A percentile compares a stretch with the other conserved stretches of the same genome.
These are phyloP conservation scores for Equus przewalskii DNA, from an alignment of 2,113 vertebrate species.

Conservation along the genomic window DNA sequence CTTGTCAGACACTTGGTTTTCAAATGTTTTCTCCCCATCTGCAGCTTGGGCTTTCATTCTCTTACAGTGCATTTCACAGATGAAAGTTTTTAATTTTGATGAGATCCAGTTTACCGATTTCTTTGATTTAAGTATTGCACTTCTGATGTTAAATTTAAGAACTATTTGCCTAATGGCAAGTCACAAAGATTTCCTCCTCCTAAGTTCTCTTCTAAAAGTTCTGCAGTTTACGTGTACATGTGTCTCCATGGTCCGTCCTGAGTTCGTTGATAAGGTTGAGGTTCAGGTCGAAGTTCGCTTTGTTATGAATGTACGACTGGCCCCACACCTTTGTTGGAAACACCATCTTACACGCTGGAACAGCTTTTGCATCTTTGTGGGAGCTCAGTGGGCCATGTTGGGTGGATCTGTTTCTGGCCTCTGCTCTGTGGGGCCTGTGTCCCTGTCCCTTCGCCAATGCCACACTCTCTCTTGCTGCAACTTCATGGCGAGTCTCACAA, in stretches of 20 bases:
- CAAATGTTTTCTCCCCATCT: no score
- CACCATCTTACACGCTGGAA: background rate
- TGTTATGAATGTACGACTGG: background rate
- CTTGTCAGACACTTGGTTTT: no score
- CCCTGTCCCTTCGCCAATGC: no score
- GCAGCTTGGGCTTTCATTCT: no score
- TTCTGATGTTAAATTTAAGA: no score
- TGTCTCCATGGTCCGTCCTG: background rate
- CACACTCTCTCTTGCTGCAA: no score
- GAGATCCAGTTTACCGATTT: background rate
- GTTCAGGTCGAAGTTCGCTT: background rate
- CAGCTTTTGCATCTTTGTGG: no score
- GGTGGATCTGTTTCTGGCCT: no score
- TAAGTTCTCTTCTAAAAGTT: background rate
- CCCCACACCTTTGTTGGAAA: background rate
- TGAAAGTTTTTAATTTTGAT: background rate
- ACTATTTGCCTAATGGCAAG: background rate
- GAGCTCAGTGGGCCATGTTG: background rate
- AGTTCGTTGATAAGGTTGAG: background rate
- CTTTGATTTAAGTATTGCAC: background rate
- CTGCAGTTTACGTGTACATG: background rate
- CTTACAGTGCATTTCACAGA: background rate
- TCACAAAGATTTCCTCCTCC: no score
- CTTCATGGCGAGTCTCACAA: no score
- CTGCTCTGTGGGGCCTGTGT: no score